A percentile compares a stretch with the other conserved stretches of the same genome.
Evolutionary conservation across 1,140 invertebrate species (phyloP).

Genomic region (Stegodyphus dumicola): DNA sequence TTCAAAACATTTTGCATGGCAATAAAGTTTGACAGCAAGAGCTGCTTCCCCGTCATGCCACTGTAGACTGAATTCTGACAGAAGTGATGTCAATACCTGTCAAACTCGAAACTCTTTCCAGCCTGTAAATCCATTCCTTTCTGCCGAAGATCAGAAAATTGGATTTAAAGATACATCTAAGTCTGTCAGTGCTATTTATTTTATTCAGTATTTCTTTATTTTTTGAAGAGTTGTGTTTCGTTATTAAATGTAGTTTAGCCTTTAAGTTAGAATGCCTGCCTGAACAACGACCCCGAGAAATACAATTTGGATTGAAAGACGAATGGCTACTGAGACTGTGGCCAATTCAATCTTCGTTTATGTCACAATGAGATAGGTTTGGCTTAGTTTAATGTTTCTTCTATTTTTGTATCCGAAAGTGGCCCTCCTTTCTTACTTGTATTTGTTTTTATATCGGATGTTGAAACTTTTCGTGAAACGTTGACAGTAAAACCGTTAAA

Average conservation of each 20-base stretch:
- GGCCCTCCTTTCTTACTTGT: neutral
- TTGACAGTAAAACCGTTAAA: constrained; percentile 1
- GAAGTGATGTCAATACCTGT: no score
- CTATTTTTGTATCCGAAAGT: neutral
- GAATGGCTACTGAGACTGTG: constrained; percentile 9
- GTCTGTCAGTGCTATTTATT: constrained; percentile 14
- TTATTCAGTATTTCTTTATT: neutral
- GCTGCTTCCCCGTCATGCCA: no score
- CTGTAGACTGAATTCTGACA: no score
- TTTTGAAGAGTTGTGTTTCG: neutral
- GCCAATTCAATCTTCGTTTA: constrained; percentile 23
- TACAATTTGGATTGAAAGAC: constrained; percentile 21
- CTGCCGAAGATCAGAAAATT: neutral
- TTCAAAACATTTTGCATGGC: no score
- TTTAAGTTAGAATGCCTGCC: neutral
- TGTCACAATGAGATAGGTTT: constrained; percentile 12
- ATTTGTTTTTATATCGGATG: neutral
- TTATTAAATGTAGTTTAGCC: constrained; percentile 18
- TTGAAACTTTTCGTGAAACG: neutral
- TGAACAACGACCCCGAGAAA: neutral
- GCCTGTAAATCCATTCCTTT: no score
- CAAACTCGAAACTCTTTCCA: no score
- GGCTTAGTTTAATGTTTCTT: neutral
- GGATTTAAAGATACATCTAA: constrained; percentile 10
- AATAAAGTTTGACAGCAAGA: no score